These are phyloP conservation scores for Zaprionus africanus DNA, from an alignment of 1,140 invertebrate species.

Conservation along the genomic window DNA sequence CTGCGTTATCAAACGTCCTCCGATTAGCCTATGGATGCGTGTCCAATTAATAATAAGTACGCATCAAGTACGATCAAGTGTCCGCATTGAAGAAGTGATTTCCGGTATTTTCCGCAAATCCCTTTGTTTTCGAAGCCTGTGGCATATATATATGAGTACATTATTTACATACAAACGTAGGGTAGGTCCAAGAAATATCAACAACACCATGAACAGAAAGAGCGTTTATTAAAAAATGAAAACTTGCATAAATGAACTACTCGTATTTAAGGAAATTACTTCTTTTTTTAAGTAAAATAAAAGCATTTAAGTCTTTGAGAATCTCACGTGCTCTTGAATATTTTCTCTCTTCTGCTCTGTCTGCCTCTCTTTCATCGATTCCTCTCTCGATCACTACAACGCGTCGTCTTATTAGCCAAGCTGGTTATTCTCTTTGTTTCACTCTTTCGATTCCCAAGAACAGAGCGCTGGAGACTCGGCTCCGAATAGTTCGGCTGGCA, in stretches of 20 bases:
- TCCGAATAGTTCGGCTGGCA: slow-evolving; percentile 27
- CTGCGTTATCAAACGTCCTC: not conserved
- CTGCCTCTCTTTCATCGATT: not conserved
- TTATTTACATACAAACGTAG: too few species aligned
- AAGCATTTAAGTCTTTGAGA: not conserved
- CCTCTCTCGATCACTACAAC: not conserved
- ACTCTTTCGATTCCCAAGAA: slow-evolving; percentile 22
- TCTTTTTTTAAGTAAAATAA: not conserved
- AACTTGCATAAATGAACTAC: not conserved
- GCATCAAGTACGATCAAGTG: not conserved
- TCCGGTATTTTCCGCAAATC: slow-evolving; percentile 46
- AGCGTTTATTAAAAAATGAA: not conserved
- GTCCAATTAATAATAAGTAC: slow-evolving; percentile 30
- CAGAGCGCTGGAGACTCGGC: slow-evolving; percentile 12
- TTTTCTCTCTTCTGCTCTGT: not conserved
- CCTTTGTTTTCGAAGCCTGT: slow-evolving; percentile 4
- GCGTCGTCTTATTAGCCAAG: slow-evolving; percentile 23
- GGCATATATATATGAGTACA: not conserved
- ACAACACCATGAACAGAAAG: too few species aligned
- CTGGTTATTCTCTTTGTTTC: slow-evolving; percentile 18
- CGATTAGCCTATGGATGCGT: slow-evolving; percentile 33
- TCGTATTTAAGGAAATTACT: too few species aligned
- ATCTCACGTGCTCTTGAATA: not conserved
- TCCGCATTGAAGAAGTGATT: slow-evolving; percentile 46
- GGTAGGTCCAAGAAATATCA: too few species aligned